Evolutionary conservation across 2,888 invertebrate genomes (phyloP), one percentile per base, ranked within the genome.

Genomic region (Lampropteryx suffumata): DNA sequence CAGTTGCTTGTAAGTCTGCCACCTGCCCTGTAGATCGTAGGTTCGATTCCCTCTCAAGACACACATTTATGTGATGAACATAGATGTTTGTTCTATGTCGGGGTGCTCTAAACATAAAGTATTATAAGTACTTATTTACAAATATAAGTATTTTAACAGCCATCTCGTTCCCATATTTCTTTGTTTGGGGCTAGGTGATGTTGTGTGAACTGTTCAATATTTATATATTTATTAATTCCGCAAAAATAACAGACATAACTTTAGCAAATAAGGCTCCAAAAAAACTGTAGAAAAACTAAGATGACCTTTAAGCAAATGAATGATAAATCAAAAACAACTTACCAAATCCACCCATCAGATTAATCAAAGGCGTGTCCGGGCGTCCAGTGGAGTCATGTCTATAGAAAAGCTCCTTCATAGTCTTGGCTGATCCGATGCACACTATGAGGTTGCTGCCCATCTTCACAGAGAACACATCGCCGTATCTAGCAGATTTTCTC

Each of bases 271-370:
- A 30, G 36, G 29, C 43, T 14, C 26, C 9, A 35, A 11, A 39
- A 34, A 34, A 17, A 43, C 9, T 24, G 50, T 50, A n/a, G 32
- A 24, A 12, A 26, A 39, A 34, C 39, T 32, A 32, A 9, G 8
- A 27, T 50, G 49, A 24, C 21, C 37, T 37, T 43, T 39, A 37
- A 17, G 26, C 8, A 37, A 43, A 37, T 42, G 26, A 42, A 29
- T 10, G 24, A 24, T 32, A 42, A 49, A 42, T 11, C 10, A 6
- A 33, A 30, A 43, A 30, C 21, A 35, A 57, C 94, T 94, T 82
- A 97, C 96, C 96, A 70, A 94, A 94, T 64, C 96, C 96, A 59
- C 94, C 94, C 40, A 97, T 87, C 41, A 96, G 93, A 70, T 93
- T 92, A 83, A 93, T 95, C 75, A 96, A 94, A 61, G 95, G 95